These are phyloP conservation scores for Syngnathus acus DNA, from an alignment of 2,797 vertebrate species.

Conservation along the genomic window DNA sequence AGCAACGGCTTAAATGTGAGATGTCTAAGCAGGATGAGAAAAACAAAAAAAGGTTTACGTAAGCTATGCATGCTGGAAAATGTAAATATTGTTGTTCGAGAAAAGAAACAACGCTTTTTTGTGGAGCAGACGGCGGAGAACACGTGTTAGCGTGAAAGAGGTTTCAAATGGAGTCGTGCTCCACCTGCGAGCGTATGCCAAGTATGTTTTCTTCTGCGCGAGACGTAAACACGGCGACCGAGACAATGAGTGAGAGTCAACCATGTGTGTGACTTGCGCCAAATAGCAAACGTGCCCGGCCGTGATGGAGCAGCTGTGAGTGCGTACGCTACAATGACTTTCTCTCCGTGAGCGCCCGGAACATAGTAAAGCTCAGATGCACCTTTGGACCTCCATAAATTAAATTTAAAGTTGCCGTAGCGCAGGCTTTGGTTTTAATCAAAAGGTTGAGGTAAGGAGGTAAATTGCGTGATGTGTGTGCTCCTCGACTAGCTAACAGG, in stretches of 20 bases:
- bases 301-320: constrained; percentile 50
- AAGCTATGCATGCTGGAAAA: background rate
- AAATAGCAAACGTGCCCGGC: constrained; percentile 40
- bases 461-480: constrained; percentile 5
- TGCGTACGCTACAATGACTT: constrained; percentile 45
- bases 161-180: constrained; percentile 50
- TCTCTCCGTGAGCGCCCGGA: constrained; percentile 30
- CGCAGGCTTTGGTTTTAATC: background rate
- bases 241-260: constrained; percentile 42
- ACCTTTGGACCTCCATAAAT: constrained; percentile 32
- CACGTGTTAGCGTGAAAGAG: constrained; percentile 30
- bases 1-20: constrained; percentile 44
- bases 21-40: constrained; percentile 12
- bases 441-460: background rate
- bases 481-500: constrained; percentile 50
- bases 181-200: constrained; percentile 39
- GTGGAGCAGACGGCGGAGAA: constrained; percentile 9
- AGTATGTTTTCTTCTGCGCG: constrained; percentile 12
- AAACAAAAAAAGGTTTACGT: background rate
- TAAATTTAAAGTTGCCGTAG: constrained; percentile 11
- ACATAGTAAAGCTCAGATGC: constrained; percentile 22
- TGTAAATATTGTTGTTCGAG: background rate
- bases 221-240: constrained; percentile 11
- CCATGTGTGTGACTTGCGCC: constrained; percentile 51
- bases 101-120: background rate